Base-by-base conservation (phyloP, 1,140 invertebrate genomes). In the Babylonia areolata region DNA sequence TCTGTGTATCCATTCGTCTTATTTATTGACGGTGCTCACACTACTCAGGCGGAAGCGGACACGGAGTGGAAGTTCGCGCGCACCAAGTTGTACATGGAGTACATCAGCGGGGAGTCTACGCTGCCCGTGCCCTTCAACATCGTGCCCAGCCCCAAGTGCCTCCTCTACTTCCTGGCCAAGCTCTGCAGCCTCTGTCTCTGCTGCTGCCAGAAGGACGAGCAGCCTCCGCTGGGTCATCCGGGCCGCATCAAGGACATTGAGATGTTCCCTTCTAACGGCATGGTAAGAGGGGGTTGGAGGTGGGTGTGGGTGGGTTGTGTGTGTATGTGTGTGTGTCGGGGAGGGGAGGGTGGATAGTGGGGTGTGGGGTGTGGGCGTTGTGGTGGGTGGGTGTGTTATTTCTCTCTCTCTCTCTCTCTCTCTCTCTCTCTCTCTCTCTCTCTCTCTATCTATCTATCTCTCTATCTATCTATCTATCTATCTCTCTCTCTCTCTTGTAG, bases 1-100 rank as follows among this genome's bases (percentile, higher is more conserved):
- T 64, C 58, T 23, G 0, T 23, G 12, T 23, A 23, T 64, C 6
- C 15, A 23, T 23, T 64, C 12, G 28, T 0, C 28, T 64, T 11
- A 0, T 11, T 51, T 20, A 20, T 11, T 51, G 46, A 51, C 20
- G 6, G 46, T 51, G 46, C 20, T 51, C 17, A 12, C 17, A 0
- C 58, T 23, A 20, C 58, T 28, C 17, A 99, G 98, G 98, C 99
- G 95, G 96, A 98, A 87, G 98, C 98, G 0, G 98, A 99, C 94
- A 97, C 97, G 46, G 98, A 99, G 94, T 99, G 98, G 99, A 99
- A 99, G 95, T 99, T 99, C 94, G 98, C 98, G 2, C 95, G 99
- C n/a, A 93, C 92, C 90, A 98, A 98, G 95, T 95, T 99, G 20
- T 99, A 98, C 98, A 98, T 99, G 91, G 99, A 98, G 94, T 99